Base-by-base conservation (phyloP, 2,888 invertebrate species). In the Chironomus riparius region DNA sequence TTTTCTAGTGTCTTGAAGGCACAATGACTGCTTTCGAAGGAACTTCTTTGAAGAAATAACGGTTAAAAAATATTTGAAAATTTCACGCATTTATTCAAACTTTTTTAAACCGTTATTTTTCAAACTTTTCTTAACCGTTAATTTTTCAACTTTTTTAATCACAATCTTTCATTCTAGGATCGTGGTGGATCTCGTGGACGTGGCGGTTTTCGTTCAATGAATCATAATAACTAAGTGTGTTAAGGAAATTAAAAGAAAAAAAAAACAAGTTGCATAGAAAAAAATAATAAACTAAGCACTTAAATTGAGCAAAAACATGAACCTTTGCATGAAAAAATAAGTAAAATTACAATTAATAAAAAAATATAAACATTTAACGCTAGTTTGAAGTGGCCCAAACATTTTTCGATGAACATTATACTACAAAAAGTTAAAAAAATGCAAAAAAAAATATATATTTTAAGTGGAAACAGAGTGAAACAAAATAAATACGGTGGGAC, bases 121-220 rank as follows among this genome's bases (percentile, higher is more conserved):
- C 6, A 15, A 62, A 74, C 15, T n/a, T 12, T 70, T 68, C 48
- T 28, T 10, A 6, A 70, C 15, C 38, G 50, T 38, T 21, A 70
- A 15, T 47, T 68, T 47, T 74, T 5, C 2, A 28, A 28, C 3
- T 5, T 28, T 24, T 3, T 24, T 24, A 24, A 3, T 24, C 2
- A 24, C 22, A 3, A 24, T 24, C 2, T 24, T 24, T 24, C 22
- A 18, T 22, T 74, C 47, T 18, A 76, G 76, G 76, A 76, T 50
- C 75, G 75, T 69, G 71, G 71, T 7, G 47, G 71, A 38, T 48
- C 70, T n/a, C 72, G 70, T n/a, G 77, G 77, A 28, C 70, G 77
- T 5, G 76, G 76, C 47, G 81, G 82, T 38, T 78, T 76, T 62
- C 68, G 76, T 69, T 47, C 68, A 68, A 74, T 74, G 65, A 74